Percentiles rank a stretch among this genome's conserved stretches.
Evolutionary conservation across 1,140 invertebrate genomes (phyloP).

Genomic region (Drosophila mojavensis): DNA sequence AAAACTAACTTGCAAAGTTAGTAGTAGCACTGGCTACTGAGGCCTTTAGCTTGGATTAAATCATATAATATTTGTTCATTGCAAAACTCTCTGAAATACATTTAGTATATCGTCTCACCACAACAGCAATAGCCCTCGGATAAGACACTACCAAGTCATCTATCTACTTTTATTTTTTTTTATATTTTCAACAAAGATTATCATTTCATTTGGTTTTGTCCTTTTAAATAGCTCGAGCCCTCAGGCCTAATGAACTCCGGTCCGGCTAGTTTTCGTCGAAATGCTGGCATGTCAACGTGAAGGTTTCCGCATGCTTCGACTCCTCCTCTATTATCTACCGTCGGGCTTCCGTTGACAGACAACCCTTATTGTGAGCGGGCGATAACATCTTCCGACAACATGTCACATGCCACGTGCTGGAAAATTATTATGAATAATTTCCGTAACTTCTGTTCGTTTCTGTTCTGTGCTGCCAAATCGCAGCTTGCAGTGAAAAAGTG

Average conservation of each 20-base stretch:
- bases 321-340: not conserved
- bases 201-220: too few relatives aligned
- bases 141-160: too few relatives aligned
- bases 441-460: constrained; percentile 62
- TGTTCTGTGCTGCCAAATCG: constrained; percentile 30
- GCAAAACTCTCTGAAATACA: too few relatives aligned
- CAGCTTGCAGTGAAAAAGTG: constrained; percentile 70
- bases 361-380: constrained; percentile 47
- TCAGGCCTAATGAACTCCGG: constrained; percentile 14
- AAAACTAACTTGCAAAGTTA: too few relatives aligned
- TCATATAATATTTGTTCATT: too few relatives aligned
- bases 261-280: constrained; percentile 25
- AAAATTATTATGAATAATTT: constrained; percentile 83
- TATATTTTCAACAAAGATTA: too few relatives aligned
- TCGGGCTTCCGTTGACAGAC: constrained; percentile 56
- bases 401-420: constrained; percentile 67
- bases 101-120: too few relatives aligned
- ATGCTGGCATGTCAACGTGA: constrained; percentile 1
- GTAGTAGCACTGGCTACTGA: too few relatives aligned
- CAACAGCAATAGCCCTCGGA: too few relatives aligned
- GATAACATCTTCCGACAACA: constrained; percentile 43
- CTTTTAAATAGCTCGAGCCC: not conserved
- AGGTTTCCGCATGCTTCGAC: not conserved
- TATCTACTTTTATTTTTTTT: not conserved
- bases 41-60: too few relatives aligned